These are phyloP conservation scores for Blennius ocellaris DNA, from an alignment of 2,113 vertebrate species.

Conservation along the genomic window DNA sequence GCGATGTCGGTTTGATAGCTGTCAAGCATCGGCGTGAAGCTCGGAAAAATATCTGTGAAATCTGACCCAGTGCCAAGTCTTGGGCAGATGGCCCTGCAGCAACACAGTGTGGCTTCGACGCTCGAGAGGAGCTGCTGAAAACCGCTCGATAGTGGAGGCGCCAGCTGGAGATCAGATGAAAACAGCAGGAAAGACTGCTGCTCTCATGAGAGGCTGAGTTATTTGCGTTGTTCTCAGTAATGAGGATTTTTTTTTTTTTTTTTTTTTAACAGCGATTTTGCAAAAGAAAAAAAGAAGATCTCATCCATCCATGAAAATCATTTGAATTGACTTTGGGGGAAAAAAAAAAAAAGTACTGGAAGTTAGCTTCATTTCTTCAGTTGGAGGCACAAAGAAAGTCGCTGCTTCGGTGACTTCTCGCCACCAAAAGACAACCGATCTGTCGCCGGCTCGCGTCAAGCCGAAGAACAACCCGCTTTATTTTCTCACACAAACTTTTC, in stretches of 20 bases:
- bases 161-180: slow-evolving; percentile 56
- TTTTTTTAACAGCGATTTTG: background rate
- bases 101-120: slow-evolving; percentile 26
- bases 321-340: too few species aligned
- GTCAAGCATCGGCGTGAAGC: slow-evolving; percentile 49
- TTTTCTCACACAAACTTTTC: slow-evolving; percentile 20
- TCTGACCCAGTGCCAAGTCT: slow-evolving; percentile 60
- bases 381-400: too few species aligned
- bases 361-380: too few species aligned
- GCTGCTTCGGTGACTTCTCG: background rate
- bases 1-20: slow-evolving; percentile 41
- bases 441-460: background rate
- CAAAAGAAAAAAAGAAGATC: too few species aligned
- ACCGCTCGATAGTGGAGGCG: slow-evolving; percentile 39
- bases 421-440: background rate
- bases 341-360: too few species aligned
- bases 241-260: background rate
- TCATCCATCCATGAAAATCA: too few species aligned
- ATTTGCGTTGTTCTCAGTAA: background rate
- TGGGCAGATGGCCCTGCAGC: slow-evolving; percentile 65
- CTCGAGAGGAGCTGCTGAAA: slow-evolving; percentile 48
- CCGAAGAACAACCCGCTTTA: slow-evolving; percentile 9
- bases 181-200: slow-evolving; percentile 35
- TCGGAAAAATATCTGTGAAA: slow-evolving; percentile 48
- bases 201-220: slow-evolving; percentile 11